Percentiles rank a stretch among this genome's conserved stretches.
phyloP scores from a whole-genome alignment of 2,113 vertebrate species.

The Lophius piscatorius region DNA sequence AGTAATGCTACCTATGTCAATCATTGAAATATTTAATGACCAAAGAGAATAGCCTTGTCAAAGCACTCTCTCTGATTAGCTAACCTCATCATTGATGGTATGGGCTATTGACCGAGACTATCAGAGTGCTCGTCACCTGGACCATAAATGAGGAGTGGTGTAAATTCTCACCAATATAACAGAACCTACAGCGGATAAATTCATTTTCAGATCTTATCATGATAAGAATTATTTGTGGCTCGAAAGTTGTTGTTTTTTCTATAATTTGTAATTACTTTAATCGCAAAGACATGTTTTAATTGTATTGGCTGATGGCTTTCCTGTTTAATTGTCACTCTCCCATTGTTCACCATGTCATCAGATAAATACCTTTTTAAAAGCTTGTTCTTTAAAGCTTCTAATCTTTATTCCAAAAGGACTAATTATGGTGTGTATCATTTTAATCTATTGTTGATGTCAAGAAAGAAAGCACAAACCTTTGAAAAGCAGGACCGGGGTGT shows the following conservation, averaged over 20 bases:
- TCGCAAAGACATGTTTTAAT: not conserved
- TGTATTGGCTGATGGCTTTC: not conserved
- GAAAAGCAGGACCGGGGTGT: too few relatives aligned
- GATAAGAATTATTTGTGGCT: not conserved
- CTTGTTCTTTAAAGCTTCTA: conserved; percentile 16
- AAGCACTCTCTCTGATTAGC: conserved; percentile 75
- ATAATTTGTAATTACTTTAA: not conserved
- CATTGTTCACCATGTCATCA: not conserved
- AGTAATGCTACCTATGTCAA: conserved; percentile 41
- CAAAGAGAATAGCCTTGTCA: conserved; percentile 47
- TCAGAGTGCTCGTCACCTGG: conserved; percentile 46
- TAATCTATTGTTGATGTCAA: not conserved
- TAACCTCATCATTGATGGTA: conserved; percentile 59
- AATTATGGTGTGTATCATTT: conserved; percentile 1
- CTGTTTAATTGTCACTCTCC: not conserved
- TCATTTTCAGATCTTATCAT: conserved; percentile 8
- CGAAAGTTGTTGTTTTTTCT: not conserved
- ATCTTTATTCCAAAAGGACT: conserved; percentile 4
- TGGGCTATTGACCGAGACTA: conserved; percentile 54
- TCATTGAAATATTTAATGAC: conserved; percentile 67
- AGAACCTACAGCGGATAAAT: too few relatives aligned
- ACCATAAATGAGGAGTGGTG: conserved; percentile 51
- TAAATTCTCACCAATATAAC: too few relatives aligned
- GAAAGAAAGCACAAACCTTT: too few relatives aligned
- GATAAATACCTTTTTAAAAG: not conserved